Base-by-base conservation (phyloP, 2,113 vertebrate genomes). In the Pachycephala philippinensis region DNA sequence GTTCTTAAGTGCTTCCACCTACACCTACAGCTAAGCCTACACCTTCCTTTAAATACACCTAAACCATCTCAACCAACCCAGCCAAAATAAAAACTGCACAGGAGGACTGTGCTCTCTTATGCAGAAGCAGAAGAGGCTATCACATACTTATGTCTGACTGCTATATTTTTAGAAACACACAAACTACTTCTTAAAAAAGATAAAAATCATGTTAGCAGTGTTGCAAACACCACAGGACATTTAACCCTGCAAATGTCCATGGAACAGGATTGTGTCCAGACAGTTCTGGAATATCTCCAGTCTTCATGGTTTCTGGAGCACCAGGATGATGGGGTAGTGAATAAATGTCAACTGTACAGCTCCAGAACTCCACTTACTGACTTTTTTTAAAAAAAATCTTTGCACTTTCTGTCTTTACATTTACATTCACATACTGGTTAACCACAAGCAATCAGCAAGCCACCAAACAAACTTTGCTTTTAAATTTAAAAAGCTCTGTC, bases 41-140 rank as follows among this genome's bases (percentile, higher is more conserved):
- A 97, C 47, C 95, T 97, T 85, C 98, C 97, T 93, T 98, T 98
- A 86, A 98, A 98, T 84, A 96, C 85, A 4, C 97, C 97, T 23
- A 97, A 98, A 35, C 96, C 97, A 45, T 97, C 97, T 97, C 77
- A 95, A 75, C n/a, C 23, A 77, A 52, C 7, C 27, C 74, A 44
- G 16, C 28, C 52, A 53, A 30, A 79, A 71, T 28, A 53, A 30
- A 79, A 71, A 9, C 52, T 84, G 42, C 23, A 35, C 1, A 0
- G 20, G 4, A 66, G 17, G 21, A 37, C 30, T 45, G 30, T 54
- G 33, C 17, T 76, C 82, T 76, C 12, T 77, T 74, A 15, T 7
- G 7, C 15, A 84, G 52, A 47, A 63, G 63, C 52, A 79, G 53
- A 42, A 72, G 42, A 63, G 22, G 9, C 2, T 4, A 42, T 63